Evolutionary conservation across 2,888 invertebrate genomes (phyloP).

Genomic region (Drosophila lacicola): DNA sequence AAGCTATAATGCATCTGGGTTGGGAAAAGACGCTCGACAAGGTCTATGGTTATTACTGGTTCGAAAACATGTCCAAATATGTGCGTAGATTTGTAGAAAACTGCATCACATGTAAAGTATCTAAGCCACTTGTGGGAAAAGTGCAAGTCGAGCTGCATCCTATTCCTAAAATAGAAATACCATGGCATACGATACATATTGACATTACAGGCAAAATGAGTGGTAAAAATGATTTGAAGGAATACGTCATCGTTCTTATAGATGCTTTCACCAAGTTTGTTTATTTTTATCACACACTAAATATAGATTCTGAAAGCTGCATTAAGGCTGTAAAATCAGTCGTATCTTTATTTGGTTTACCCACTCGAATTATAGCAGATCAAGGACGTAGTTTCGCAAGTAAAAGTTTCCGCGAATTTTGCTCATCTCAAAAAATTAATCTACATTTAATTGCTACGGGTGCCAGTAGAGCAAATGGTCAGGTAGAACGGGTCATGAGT

Average conservation of each 20-base stretch:
- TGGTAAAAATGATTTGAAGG: no score
- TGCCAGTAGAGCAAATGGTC: constrained; percentile 7
- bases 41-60: background rate
- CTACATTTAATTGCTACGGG: background rate
- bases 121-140: constrained; percentile 15
- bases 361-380: background rate
- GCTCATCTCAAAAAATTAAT: constrained; percentile 1
- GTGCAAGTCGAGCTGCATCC: no score
- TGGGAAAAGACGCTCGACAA: constrained; percentile 3
- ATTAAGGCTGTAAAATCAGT: no score
- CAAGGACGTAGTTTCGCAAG: constrained; percentile 8
- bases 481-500: constrained; percentile 4
- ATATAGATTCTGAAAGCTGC: no score
- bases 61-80: background rate
- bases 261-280: background rate
- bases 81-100: constrained; percentile 6
- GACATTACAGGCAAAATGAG: no score
- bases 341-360: background rate
- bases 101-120: constrained; percentile 10
- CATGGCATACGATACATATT: background rate
- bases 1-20: constrained; percentile 4
- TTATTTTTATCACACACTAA: background rate
- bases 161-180: no score
- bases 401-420: background rate
- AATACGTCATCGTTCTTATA: no score